Conservation (phyloP, 1,140 invertebrate species). For the Diprion similis region DNA sequence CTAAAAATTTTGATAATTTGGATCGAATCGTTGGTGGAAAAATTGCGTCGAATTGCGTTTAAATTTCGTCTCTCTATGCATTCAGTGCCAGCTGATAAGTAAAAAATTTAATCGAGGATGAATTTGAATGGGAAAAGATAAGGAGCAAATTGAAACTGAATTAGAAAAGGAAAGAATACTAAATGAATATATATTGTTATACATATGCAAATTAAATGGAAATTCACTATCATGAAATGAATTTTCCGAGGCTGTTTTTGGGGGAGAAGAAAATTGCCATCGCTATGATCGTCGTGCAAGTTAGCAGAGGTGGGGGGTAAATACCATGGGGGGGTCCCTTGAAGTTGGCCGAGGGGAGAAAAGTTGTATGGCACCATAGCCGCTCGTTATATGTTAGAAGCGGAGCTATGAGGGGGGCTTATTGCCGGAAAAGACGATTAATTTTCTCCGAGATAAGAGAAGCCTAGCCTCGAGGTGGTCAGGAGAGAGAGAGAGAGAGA, state of each 20-base stretch:
- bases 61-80: too few relatives aligned
- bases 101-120: too few relatives aligned
- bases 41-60: background rate
- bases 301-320: constrained; percentile 1
- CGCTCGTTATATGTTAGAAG: background rate
- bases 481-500: background rate
- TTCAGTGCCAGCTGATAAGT: too few relatives aligned
- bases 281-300: too few relatives aligned
- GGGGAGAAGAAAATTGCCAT: too few relatives aligned
- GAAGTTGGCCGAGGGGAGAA: constrained; percentile 11
- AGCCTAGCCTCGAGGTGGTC: constrained; percentile 9
- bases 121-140: too few relatives aligned
- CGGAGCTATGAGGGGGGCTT: constrained; percentile 14
- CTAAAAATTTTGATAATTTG: background rate
- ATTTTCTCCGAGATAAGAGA: constrained; percentile 23
- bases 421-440: constrained; percentile 34
- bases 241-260: too few relatives aligned
- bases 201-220: too few relatives aligned
- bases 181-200: too few relatives aligned
- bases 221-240: too few relatives aligned
- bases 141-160: too few relatives aligned
- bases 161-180: too few relatives aligned
- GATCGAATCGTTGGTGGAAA: background rate
- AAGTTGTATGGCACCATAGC: constrained; percentile 15
- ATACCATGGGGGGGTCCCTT: background rate